Percentiles rank a stretch among this genome's conserved stretches.
These are phyloP conservation scores for Tragelaphus scriptus DNA, from an alignment of 2,113 vertebrate genomes.

Conservation along the genomic window DNA sequence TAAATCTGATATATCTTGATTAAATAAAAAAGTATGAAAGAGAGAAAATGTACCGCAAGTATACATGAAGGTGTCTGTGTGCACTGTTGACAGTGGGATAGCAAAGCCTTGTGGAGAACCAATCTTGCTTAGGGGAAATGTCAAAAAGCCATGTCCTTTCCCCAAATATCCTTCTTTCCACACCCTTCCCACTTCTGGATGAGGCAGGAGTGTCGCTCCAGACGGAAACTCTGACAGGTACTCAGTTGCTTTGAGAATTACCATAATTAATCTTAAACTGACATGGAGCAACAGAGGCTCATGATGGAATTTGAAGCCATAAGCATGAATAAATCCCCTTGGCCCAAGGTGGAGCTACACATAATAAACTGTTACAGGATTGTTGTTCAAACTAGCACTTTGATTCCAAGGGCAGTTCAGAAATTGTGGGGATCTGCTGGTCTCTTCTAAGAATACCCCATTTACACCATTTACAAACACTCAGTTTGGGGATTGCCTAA, in stretches of 20 bases:
- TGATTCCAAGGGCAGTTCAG: background rate
- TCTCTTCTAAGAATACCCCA: constrained; percentile 9
- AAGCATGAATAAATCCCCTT: background rate
- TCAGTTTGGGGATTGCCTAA: background rate
- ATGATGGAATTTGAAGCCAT: constrained; percentile 18
- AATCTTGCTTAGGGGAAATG: background rate
- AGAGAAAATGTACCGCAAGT: constrained; percentile 67
- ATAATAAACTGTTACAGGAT: constrained; percentile 7
- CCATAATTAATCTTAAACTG: constrained; percentile 36
- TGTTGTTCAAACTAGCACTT: constrained; percentile 17
- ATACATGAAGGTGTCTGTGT: constrained; percentile 60
- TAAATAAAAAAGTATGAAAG: constrained; percentile 64
- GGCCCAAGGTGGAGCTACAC: background rate
- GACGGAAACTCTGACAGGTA: background rate
- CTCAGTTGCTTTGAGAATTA: constrained; percentile 19
- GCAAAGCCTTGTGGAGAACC: background rate
- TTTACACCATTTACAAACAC: constrained; percentile 26
- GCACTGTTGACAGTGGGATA: background rate
- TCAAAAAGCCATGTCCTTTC: background rate
- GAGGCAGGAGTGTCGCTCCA: background rate
- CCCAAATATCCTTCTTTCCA: background rate
- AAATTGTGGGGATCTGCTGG: background rate
- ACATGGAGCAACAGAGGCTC: background rate
- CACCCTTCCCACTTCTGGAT: background rate
- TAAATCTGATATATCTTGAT: constrained; percentile 59